Conservation (phyloP, 2,113 vertebrate genomes). For the Chunga burmeisteri region DNA sequence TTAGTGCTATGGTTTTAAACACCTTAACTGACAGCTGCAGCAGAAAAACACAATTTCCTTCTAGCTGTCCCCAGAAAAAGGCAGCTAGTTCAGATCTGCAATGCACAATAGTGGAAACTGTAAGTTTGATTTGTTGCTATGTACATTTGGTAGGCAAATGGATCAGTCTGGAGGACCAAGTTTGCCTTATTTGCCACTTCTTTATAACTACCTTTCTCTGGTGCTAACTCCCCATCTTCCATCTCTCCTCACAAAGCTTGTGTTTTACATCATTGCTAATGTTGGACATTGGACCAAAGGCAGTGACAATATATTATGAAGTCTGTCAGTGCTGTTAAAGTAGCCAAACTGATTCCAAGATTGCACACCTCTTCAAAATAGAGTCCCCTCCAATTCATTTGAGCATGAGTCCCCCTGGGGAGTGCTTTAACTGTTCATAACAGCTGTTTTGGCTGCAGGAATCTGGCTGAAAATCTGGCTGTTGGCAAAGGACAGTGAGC, state of each 20-base stretch:
- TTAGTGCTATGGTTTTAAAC: background rate
- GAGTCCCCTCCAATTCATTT: background rate
- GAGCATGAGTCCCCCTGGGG: background rate
- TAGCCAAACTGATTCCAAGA: background rate
- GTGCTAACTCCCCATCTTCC: background rate
- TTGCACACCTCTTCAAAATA: background rate
- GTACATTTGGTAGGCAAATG: background rate
- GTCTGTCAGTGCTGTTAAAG: background rate
- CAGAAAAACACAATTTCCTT: background rate
- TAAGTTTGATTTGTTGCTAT: background rate
- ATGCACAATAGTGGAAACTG: accelerated
- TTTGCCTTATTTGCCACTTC: background rate
- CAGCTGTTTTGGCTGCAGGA: background rate
- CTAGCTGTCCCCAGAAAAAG: background rate
- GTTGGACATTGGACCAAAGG: background rate
- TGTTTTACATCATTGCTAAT: background rate
- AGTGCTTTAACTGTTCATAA: background rate
- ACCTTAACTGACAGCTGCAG: background rate
- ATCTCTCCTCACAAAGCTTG: background rate
- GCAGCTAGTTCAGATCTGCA: background rate
- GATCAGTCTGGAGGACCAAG: background rate
- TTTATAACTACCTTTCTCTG: background rate
- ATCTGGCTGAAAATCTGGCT: background rate
- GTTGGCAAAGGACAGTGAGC: background rate
- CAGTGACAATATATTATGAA: background rate